phyloP scores from a whole-genome alignment of 1,140 invertebrate genomes.

The Adelges cooleyi region DNA sequence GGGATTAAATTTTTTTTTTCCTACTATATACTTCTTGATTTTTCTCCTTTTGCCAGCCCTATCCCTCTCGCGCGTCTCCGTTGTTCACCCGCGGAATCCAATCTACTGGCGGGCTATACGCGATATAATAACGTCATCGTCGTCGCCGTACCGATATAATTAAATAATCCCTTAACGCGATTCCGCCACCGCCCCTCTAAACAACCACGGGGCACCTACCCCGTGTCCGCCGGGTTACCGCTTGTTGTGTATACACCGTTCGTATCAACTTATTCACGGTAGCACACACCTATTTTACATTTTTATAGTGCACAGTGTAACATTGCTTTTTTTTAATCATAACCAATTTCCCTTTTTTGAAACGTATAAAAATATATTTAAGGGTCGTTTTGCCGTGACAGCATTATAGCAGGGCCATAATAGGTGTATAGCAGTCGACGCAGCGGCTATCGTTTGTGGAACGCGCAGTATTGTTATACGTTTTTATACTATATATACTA shows the following conservation, averaged over 20 bases:
- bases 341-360: constrained; percentile 12
- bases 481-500: too few species aligned
- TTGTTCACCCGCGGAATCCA: constrained; percentile 6
- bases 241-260: too few species aligned
- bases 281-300: constrained; percentile 16
- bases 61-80: background rate
- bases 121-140: constrained; percentile 20
- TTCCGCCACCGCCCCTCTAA: constrained; percentile 13
- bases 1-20: constrained; percentile 25
- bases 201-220: too few species aligned
- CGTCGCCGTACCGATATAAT: constrained; percentile 17
- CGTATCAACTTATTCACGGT: constrained; percentile 25
- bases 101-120: constrained; percentile 1
- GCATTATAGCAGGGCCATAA: too few species aligned
- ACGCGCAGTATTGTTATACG: too few species aligned
- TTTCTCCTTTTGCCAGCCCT: background rate
- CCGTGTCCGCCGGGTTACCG: background rate
- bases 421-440: too few species aligned
- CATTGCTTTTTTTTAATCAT: constrained; percentile 26
- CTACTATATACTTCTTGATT: constrained; percentile 17
- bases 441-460: too few species aligned
- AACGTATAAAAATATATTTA: background rate
- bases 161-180: constrained; percentile 28
- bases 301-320: constrained; percentile 3
- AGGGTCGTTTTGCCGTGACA: too few species aligned